Base-by-base conservation (phyloP, 35 echinoderm and acorn worm genomes). In the Ophioderma brevispina region DNA sequence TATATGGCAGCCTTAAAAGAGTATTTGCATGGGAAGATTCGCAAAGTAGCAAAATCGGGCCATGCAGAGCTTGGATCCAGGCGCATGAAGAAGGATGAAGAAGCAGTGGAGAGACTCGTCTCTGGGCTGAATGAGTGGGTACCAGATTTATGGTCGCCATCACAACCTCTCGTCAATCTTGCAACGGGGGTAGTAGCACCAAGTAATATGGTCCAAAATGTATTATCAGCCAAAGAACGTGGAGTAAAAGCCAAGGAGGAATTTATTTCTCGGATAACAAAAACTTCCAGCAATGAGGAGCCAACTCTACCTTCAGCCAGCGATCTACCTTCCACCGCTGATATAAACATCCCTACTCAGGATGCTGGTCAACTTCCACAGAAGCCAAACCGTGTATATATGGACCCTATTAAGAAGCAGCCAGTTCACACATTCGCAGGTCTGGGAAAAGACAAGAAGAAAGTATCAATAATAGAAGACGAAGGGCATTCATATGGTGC, bases 231-330 rank as follows among this genome's bases (percentile, higher is more conserved):
- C 34, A 80, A 33, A 39, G 38, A 80, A 35, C 78, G 78, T 80
- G 78, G 78, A 11, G 34, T 37, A 33, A 39, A 80, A 80, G 78
- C 78, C 31, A 80, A 80, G 25, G 34, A 80, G 36, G 78, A 80
- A 36, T 80, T 80, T 31, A 36, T 80, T 25, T 17, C 2, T 37
- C 78, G 78, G 11, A 37, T 80, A 15, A 37, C 78, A 33, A 80
- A 80, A 80, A 4, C 33, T 80, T 10, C 13, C 13, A 80, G 13
- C 25, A 80, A 18, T 37, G 38, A 39, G 17, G 34, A 21, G 4
- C 33, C 78, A 39, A 5, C 33, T 3, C 31, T 33, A 80, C 78
- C 13, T 34, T 80, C 75, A 28, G 41, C 17, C 41, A 46, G 41
- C 41, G 5, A 17, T 46, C 41, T 8, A 46, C 17, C 41, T 4